Percentiles rank a stretch among this genome's conserved stretches.
These are phyloP conservation scores for Nerophis ophidion DNA, from an alignment of 2,113 vertebrate species.

Conservation along the genomic window DNA sequence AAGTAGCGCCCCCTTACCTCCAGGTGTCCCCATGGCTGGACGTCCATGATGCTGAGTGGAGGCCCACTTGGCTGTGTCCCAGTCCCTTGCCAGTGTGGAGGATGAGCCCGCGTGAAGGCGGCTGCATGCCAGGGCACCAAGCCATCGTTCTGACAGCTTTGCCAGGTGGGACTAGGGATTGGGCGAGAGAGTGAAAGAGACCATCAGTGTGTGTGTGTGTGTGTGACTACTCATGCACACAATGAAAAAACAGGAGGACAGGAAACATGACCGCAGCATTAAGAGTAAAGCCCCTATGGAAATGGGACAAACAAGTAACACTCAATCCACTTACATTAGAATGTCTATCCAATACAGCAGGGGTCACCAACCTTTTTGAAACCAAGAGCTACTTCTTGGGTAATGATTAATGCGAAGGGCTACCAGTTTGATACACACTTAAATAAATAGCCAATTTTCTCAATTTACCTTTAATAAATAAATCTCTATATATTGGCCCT, in stretches of 20 bases:
- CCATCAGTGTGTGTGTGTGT: constrained; percentile 33
- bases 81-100: constrained; percentile 30
- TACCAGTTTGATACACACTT: no score
- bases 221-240: constrained; percentile 22
- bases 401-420: no score
- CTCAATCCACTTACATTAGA: background rate
- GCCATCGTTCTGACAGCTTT: constrained; percentile 50
- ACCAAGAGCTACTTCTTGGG: no score
- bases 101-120: constrained; percentile 49
- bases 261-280: background rate
- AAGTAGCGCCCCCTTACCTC: constrained; percentile 29
- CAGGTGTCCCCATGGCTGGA: constrained; percentile 37
- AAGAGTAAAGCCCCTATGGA: constrained; percentile 13
- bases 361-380: no score
- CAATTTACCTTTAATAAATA: no score
- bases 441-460: no score
- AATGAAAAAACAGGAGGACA: constrained; percentile 21
- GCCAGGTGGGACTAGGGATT: constrained; percentile 50
- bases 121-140: constrained; percentile 50
- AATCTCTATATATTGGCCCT: no score
- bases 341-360: no score
- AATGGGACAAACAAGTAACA: constrained; percentile 8
- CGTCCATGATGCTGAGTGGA: constrained; percentile 55
- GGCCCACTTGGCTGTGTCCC: constrained; percentile 54
- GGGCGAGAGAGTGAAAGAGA: background rate